These are phyloP conservation scores for Gnatocerus cornutus DNA, from an alignment of 2,888 invertebrate species.

Conservation along the genomic window DNA sequence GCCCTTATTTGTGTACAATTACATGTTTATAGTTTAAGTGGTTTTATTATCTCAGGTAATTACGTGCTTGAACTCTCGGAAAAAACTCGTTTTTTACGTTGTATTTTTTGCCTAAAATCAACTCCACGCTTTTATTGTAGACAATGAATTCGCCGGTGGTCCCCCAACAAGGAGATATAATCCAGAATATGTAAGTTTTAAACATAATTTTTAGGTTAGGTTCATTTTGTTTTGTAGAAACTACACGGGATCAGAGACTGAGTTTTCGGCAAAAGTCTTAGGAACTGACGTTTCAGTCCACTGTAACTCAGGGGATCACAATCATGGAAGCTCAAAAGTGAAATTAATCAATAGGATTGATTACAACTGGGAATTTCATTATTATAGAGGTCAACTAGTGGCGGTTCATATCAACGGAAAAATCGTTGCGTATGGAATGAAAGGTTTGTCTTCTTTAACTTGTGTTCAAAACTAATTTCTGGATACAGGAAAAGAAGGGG, in stretches of 20 bases:
- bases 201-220: constrained; percentile 47
- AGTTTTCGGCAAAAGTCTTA: constrained; percentile 66
- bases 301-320: constrained; percentile 82
- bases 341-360: constrained; percentile 90
- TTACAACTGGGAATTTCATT: constrained; percentile 93
- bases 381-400: constrained; percentile 90
- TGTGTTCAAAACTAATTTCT: neutral
- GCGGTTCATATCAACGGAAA: constrained; percentile 90
- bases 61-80: neutral
- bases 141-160: constrained; percentile 59
- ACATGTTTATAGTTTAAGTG: constrained; percentile 24
- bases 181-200: constrained; percentile 64
- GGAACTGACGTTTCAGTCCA: constrained; percentile 79
- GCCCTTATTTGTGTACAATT: constrained; percentile 19
- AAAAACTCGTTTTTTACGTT: neutral
- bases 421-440: constrained; percentile 92
- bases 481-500: constrained; percentile 71
- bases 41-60: constrained; percentile 10
- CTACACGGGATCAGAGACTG: constrained; percentile 66
- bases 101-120: neutral
- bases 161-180: constrained; percentile 58
- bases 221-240: constrained; percentile 59
- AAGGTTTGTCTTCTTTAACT: constrained; percentile 75
- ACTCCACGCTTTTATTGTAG: constrained; percentile 15
- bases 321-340: constrained; percentile 91